phyloP scores from a whole-genome alignment of 2,888 invertebrate genomes.

The Mythimna pallens region DNA sequence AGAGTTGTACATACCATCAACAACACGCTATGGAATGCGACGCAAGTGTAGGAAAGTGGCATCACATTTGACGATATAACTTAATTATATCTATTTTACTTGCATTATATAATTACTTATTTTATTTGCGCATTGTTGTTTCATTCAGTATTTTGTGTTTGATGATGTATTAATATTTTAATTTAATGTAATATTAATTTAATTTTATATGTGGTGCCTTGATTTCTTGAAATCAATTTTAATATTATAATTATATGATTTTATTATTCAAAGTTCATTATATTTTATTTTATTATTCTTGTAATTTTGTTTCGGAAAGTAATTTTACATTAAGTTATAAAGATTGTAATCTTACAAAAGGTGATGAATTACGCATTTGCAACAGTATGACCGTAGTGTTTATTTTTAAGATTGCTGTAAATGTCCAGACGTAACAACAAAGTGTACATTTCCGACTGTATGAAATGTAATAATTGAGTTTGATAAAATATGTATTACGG shows the following conservation, averaged over 20 bases:
- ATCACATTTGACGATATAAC: slow-evolving; percentile 75
- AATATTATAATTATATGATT: slow-evolving; percentile 71
- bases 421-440: slow-evolving; percentile 63
- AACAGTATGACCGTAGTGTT: slow-evolving; percentile 61
- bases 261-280: slow-evolving; percentile 57
- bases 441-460: slow-evolving; percentile 67
- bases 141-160: slow-evolving; percentile 86
- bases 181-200: slow-evolving; percentile 78
- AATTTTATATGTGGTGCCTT: slow-evolving; percentile 87
- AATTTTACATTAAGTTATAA: slow-evolving; percentile 60
- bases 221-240: slow-evolving; percentile 79
- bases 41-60: slow-evolving; percentile 73
- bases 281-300: slow-evolving; percentile 66
- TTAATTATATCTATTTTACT: slow-evolving; percentile 61
- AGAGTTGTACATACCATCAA: slow-evolving; percentile 75
- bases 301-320: slow-evolving; percentile 63
- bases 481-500: slow-evolving; percentile 60
- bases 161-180: slow-evolving; percentile 80
- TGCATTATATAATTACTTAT: slow-evolving; percentile 69
- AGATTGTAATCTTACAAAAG: slow-evolving; percentile 59
- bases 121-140: slow-evolving; percentile 74
- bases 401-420: slow-evolving; percentile 65
- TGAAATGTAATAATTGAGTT: slow-evolving; percentile 66
- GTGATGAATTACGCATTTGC: slow-evolving; percentile 71
- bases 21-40: slow-evolving; percentile 58